Percentiles rank a stretch among this genome's conserved stretches.
phyloP scores from a whole-genome alignment of 2,797 vertebrate species.

The Dermochelys coriacea region DNA sequence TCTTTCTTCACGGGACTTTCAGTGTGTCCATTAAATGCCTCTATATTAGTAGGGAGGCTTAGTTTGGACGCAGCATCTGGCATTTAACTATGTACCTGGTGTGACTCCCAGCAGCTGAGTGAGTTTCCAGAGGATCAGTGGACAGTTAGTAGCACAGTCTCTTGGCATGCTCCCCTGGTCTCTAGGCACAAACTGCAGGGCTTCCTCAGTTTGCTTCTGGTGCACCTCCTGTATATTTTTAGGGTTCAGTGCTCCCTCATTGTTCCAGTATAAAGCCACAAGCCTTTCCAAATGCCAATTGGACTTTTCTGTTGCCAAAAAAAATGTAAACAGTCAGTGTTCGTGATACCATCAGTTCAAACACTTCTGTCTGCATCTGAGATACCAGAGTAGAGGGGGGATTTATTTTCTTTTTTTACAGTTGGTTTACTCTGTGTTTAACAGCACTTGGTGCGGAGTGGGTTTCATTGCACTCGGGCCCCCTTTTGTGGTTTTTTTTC shows the following conservation, averaged over 20 bases:
- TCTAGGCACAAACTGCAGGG: not conserved
- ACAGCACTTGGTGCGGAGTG: too few relatives aligned
- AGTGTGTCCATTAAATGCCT: not conserved
- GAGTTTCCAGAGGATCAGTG: accelerated
- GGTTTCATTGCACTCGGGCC: not conserved
- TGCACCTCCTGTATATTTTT: not conserved
- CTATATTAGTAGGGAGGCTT: slow-evolving; percentile 9
- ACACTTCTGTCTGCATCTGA: not conserved
- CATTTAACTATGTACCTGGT: not conserved
- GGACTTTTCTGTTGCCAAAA: not conserved
- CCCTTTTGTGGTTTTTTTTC: not conserved
- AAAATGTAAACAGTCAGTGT: not conserved
- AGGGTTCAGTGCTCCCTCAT: not conserved
- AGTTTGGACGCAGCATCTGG: slow-evolving; percentile 2
- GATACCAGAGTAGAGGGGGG: not conserved
- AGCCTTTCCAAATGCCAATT: not conserved
- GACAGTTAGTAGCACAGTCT: not conserved
- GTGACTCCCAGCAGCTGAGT: not conserved
- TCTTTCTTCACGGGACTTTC: slow-evolving; percentile 52
- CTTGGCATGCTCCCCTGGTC: accelerated
- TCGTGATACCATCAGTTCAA: not conserved
- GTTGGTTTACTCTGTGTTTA: too few relatives aligned
- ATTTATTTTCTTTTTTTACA: too few relatives aligned
- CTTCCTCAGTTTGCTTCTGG: not conserved
- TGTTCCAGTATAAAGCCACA: not conserved